Evolutionary conservation across 2,888 invertebrate genomes (phyloP).

Genomic region (Synergus gifuensis): DNA sequence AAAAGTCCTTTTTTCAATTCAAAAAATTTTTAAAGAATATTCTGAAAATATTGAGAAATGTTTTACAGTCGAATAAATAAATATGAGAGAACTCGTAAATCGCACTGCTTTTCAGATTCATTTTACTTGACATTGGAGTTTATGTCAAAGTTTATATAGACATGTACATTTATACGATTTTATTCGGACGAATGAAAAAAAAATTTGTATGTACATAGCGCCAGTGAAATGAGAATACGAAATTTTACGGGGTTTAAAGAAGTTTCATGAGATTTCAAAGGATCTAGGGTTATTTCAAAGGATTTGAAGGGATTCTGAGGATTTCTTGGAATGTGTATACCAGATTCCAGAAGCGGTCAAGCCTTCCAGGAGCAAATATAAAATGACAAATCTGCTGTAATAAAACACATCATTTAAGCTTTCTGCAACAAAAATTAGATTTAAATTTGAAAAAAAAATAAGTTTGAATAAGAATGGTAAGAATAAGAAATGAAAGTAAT

Average conservation of each 20-base stretch:
- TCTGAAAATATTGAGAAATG: not conserved
- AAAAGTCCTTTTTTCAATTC: constrained; percentile 11
- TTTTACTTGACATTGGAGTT: not conserved
- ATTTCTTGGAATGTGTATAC: constrained; percentile 33
- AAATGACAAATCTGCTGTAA: constrained; percentile 9
- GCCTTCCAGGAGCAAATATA: constrained; percentile 24
- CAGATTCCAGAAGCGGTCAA: constrained; percentile 24
- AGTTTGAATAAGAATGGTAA: not conserved
- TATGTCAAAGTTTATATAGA: constrained; percentile 14
- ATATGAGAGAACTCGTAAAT: too few species aligned
- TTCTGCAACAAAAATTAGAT: not conserved
- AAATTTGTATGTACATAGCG: constrained; percentile 1
- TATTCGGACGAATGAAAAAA: not conserved
- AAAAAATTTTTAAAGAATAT: not conserved
- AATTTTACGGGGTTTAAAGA: constrained; percentile 27
- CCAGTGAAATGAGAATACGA: constrained; percentile 31
- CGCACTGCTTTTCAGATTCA: not conserved
- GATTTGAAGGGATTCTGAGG: constrained; percentile 20
- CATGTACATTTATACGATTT: not conserved
- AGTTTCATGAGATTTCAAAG: constrained; percentile 32
- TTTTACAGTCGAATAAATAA: too few species aligned
- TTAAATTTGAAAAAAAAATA: not conserved
- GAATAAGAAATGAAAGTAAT: not conserved
- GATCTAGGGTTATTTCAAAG: constrained; percentile 27
- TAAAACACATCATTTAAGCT: not conserved